phyloP scores from a whole-genome alignment of 2,113 vertebrate genomes.

The Crotophaga sulcirostris region DNA sequence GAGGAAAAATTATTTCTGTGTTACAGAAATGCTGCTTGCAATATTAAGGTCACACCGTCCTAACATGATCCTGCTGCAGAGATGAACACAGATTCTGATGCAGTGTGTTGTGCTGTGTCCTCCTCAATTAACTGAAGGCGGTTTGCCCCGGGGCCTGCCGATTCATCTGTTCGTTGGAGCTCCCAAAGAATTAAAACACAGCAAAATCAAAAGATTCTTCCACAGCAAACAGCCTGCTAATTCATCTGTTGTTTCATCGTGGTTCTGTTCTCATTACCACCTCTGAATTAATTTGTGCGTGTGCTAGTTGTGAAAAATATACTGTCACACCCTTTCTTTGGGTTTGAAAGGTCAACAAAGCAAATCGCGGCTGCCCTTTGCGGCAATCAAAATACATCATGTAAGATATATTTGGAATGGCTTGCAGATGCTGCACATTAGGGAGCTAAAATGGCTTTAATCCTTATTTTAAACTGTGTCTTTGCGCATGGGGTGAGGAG shows the following conservation, averaged over 20 bases:
- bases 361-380: neutral
- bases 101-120: neutral
- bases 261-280: neutral
- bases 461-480: neutral
- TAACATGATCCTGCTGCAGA: neutral
- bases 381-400: neutral
- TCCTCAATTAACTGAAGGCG: neutral
- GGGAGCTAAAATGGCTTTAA: neutral
- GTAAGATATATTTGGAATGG: neutral
- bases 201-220: neutral
- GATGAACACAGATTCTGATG: neutral
- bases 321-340: neutral
- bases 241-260: conserved; percentile 16
- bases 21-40: neutral
- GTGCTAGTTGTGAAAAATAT: neutral
- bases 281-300: neutral
- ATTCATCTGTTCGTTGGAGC: neutral
- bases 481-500: fast-evolving
- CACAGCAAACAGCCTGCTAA: neutral
- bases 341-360: neutral
- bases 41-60: neutral
- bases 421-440: neutral
- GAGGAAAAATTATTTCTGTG: neutral
- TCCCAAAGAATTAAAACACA: neutral
- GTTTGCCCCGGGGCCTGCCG: neutral